Evolutionary conservation across 2,113 vertebrate genomes (phyloP).

Genomic region (Bos indicus): DNA sequence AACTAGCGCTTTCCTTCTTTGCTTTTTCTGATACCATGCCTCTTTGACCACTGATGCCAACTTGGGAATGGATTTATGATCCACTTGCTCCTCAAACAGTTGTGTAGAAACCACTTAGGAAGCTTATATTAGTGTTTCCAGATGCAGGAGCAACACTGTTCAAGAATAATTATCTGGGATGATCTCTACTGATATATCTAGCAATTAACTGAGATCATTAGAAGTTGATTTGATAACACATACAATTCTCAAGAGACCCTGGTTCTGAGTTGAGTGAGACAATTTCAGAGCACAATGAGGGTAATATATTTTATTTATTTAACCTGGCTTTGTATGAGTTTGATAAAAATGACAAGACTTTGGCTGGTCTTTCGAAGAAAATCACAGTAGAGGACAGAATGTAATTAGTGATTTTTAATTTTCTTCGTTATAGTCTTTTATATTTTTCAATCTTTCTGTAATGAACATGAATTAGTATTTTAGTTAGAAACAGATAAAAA

Average conservation of each 20-base stretch:
- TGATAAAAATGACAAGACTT: background rate
- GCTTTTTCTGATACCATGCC: background rate
- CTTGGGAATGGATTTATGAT: background rate
- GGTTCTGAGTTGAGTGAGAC: background rate
- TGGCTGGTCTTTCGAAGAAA: background rate
- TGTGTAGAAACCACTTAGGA: background rate
- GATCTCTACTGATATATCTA: background rate
- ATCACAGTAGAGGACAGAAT: background rate
- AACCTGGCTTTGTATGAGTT: background rate
- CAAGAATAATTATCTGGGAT: background rate
- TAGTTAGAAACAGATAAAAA: background rate
- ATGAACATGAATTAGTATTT: background rate
- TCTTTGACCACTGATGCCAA: background rate
- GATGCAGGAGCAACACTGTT: background rate
- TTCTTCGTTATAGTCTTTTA: background rate
- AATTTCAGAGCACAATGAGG: background rate
- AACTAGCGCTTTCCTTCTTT: background rate
- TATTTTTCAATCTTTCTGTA: background rate
- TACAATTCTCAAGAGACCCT: background rate
- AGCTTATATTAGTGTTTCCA: background rate
- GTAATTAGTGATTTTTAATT: conserved; percentile 4
- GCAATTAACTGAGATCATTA: background rate
- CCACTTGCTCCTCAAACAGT: background rate
- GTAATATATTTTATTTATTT: background rate
- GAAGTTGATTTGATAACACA: background rate